phyloP scores from a whole-genome alignment of 2,797 vertebrate genomes.

The Sandelia bainsii region DNA sequence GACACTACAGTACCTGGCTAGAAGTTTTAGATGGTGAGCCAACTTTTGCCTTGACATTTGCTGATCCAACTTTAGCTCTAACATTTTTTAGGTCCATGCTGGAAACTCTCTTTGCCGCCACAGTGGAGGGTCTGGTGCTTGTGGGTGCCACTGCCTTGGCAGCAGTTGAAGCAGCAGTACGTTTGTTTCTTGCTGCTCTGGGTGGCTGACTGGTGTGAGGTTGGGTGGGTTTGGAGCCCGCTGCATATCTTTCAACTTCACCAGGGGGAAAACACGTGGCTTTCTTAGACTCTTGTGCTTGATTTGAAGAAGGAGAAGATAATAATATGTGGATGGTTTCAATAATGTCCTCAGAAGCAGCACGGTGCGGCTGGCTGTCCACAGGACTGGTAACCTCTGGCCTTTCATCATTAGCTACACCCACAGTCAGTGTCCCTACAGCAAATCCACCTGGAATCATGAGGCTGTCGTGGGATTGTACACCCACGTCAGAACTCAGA shows the following conservation, averaged over 20 bases:
- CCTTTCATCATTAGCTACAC: neutral
- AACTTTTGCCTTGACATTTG: constrained; percentile 87
- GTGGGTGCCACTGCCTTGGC: constrained; percentile 24
- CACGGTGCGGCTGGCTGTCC: constrained; percentile 40
- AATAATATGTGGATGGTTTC: constrained; percentile 40
- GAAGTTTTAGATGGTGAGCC: constrained; percentile 75
- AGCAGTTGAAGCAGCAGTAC: neutral
- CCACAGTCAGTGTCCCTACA: neutral
- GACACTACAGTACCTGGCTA: constrained; percentile 41
- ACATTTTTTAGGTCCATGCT: constrained; percentile 88
- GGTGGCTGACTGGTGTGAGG: constrained; percentile 29
- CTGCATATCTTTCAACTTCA: constrained; percentile 4
- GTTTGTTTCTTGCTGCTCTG: constrained; percentile 30
- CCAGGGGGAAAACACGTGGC: neutral
- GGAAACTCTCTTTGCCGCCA: constrained; percentile 83
- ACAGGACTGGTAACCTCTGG: constrained; percentile 10
- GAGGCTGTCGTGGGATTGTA: constrained; percentile 8
- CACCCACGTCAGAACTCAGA: constrained; percentile 73
- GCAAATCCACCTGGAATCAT: neutral
- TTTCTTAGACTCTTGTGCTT: neutral
- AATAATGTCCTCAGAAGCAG: constrained; percentile 30
- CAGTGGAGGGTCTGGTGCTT: constrained; percentile 71
- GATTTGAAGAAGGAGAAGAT: constrained; percentile 10
- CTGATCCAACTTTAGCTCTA: constrained; percentile 87
- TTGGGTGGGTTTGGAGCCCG: neutral